These are phyloP conservation scores for Mythimna albipuncta DNA, from an alignment of 2,888 invertebrate species.

Conservation along the genomic window DNA sequence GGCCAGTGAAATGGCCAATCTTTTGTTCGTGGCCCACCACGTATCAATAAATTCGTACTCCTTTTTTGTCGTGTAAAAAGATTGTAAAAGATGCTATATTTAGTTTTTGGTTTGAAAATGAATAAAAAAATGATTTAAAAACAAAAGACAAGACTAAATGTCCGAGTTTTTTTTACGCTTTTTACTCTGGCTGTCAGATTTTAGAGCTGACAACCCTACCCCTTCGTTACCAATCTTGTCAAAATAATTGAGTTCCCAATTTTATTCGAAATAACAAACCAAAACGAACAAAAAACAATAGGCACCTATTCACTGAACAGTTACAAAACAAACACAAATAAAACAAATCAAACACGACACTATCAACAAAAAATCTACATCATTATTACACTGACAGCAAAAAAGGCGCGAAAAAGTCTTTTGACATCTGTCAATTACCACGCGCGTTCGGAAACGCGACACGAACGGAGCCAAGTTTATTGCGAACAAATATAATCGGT, in stretches of 20 bases:
- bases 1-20: too few relatives aligned
- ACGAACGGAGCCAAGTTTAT: conserved; percentile 60
- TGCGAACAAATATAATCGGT: conserved; percentile 60
- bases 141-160: too few relatives aligned
- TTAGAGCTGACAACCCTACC: too few relatives aligned
- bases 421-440: conserved; percentile 90
- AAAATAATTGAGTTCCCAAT: background rate
- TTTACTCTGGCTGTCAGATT: too few relatives aligned
- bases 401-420: conserved; percentile 85
- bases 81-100: too few relatives aligned
- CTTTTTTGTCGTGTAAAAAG: too few relatives aligned
- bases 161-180: too few relatives aligned
- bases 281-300: background rate
- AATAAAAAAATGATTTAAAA: too few relatives aligned
- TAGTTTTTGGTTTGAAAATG: too few relatives aligned
- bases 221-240: too few relatives aligned
- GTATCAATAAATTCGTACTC: too few relatives aligned
- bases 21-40: too few relatives aligned
- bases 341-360: conserved; percentile 69
- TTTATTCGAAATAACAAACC: background rate
- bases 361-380: conserved; percentile 84
- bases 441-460: conserved; percentile 69
- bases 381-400: conserved; percentile 73
- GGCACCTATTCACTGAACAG: background rate
- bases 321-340: conserved; percentile 57